Base-by-base conservation (phyloP, 2,888 invertebrate species). In the Proisotoma minuta region DNA sequence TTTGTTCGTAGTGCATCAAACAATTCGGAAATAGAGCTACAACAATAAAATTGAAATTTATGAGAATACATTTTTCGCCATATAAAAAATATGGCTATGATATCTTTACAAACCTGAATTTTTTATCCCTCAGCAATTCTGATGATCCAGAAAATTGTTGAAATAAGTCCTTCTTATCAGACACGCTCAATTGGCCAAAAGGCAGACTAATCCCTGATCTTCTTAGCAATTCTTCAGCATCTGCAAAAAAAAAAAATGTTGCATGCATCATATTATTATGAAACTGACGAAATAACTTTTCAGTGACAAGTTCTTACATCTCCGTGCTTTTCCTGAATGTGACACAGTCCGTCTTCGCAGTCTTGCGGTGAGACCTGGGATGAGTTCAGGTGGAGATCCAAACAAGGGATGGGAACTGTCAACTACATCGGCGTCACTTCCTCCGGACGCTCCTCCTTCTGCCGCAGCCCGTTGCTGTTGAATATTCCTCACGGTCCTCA, bases 21-120 rank as follows among this genome's bases (percentile, higher is more conserved):
- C 27, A 73, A 57, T n/a, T 71, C 71, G 1, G 62, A 40, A 29
- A 66, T 62, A 2, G 69, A 65, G 10, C 71, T 73, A 53, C 10
- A 60, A 47, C 43, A 50, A n/a, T 47, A 23, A 51, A 22, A 12
- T 23, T 8, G 18, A 48, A 8, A 10, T 8, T 18, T 18, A 18
- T 51, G 24, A 26, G 8, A 5, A 51, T 5, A 5, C 8, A 51
- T 20, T 24, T 23, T 26, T 23, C 20, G 12, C 8, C 18, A 10
- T 26, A 29, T 50, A 40, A 26, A 22, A 40, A 51, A 8, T 29
- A 40, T 27, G 24, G 4, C 26, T 28, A 3, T 43, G 26, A 29
- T 39, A 23, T 27, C 18, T 43, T 47, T 20, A 27, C n/a, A 51
- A 15, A 27, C 26, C 18, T 29, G 34, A 34, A 34, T 8, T 8